Conservation (phyloP, 2,888 invertebrate genomes). For the Pristionchus entomophagus region DNA sequence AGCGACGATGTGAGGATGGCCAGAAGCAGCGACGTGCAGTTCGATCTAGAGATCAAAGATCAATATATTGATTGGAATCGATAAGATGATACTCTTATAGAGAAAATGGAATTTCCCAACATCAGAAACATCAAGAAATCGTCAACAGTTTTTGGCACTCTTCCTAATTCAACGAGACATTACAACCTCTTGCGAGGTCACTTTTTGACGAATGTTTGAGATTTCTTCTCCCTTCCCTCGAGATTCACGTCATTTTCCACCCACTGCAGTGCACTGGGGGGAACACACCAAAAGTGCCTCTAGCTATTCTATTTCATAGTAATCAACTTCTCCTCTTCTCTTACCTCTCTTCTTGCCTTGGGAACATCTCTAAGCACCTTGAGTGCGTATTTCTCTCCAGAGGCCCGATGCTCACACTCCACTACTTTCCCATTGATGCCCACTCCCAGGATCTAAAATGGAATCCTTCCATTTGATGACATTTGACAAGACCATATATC, state of each 20-base stretch:
- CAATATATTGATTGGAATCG: not conserved
- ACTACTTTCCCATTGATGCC: conserved; percentile 99
- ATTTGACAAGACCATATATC: too few species aligned
- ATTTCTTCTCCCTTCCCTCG: not conserved
- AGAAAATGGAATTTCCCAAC: too few species aligned
- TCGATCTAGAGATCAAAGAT: conserved; percentile 81
- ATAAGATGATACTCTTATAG: too few species aligned
- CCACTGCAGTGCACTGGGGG: too few species aligned
- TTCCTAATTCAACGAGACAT: not conserved
- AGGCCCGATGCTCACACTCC: conserved; percentile 88
- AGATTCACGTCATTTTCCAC: conserved; percentile 17
- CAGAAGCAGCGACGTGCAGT: conserved; percentile 92
- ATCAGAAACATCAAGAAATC: too few species aligned
- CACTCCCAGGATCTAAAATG: conserved; percentile 86
- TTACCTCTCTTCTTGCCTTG: conserved; percentile 89
- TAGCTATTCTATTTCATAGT: not conserved
- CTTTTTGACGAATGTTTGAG: not conserved
- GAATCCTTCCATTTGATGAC: not conserved
- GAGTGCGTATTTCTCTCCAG: conserved; percentile 88
- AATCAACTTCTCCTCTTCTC: not conserved
- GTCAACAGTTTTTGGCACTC: not conserved
- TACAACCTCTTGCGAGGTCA: not conserved
- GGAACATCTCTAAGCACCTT: conserved; percentile 93
- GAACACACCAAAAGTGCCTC: not conserved
- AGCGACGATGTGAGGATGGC: conserved; percentile 92